These are phyloP conservation scores for Caenorhabditis macrosperma DNA, from an alignment of 2,888 invertebrate species.

Conservation along the genomic window DNA sequence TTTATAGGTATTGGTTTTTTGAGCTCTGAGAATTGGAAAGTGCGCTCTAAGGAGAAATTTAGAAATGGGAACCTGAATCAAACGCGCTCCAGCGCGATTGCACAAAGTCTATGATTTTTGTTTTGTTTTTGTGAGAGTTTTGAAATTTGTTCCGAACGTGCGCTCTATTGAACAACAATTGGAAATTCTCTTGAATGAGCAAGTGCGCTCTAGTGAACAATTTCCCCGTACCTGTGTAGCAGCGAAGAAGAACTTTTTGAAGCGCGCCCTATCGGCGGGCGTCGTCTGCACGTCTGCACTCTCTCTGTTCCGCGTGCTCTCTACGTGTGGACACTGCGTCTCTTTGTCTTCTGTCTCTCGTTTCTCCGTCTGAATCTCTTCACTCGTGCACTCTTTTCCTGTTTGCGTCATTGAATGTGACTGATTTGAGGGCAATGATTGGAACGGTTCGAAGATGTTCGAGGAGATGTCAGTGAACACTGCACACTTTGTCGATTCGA, in stretches of 20 bases:
- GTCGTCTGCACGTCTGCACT: conserved; percentile 29
- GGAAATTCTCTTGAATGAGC: too few relatives aligned
- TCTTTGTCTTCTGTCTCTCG: conserved; percentile 39
- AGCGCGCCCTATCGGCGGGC: conserved; percentile 28
- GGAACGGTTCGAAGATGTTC: conserved; percentile 53
- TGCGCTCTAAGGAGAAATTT: too few relatives aligned
- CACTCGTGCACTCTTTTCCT: conserved; percentile 40
- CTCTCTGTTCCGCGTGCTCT: conserved; percentile 16
- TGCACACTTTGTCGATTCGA: conserved; percentile 44
- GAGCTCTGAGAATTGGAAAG: too few relatives aligned
- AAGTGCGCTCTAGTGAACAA: too few relatives aligned
- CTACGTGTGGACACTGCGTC: conserved; percentile 52
- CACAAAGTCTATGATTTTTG: too few relatives aligned
- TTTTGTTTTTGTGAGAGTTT: too few relatives aligned
- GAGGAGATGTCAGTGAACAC: conserved; percentile 55
- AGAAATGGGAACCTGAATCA: too few relatives aligned
- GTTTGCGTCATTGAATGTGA: conserved; percentile 43
- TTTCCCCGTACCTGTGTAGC: conserved; percentile 50
- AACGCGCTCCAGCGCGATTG: too few relatives aligned
- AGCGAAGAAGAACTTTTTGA: conserved; percentile 56
- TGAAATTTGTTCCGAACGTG: too few relatives aligned
- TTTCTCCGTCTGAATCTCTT: conserved; percentile 55
- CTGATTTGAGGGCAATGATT: conserved; percentile 3
- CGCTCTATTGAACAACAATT: too few relatives aligned
- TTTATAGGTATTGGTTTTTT: not conserved